Evolutionary conservation across 1,140 invertebrate genomes (phyloP).

Genomic region (Pseudomyrmex concolor): DNA sequence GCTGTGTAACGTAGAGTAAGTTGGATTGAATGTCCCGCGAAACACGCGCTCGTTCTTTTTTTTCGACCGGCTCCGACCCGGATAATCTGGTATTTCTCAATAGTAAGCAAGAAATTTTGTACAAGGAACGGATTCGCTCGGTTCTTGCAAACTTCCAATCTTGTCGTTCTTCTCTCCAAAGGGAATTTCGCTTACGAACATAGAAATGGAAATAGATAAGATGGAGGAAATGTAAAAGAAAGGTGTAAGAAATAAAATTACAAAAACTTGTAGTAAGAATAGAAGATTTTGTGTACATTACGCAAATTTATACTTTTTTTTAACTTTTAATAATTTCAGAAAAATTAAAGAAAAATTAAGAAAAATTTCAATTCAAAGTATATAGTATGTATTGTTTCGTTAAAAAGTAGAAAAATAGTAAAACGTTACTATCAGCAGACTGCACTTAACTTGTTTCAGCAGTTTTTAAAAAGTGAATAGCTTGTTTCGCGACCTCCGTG

Average conservation of each 20-base stretch:
- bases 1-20: not conserved
- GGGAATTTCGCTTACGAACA: not conserved
- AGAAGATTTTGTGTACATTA: too few relatives aligned
- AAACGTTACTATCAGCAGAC: not conserved
- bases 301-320: too few relatives aligned
- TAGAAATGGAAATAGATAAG: constrained; percentile 13
- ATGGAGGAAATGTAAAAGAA: not conserved
- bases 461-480: not conserved
- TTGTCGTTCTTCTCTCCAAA: not conserved
- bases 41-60: not conserved
- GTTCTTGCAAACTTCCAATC: not conserved
- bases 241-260: not conserved
- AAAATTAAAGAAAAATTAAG: too few relatives aligned
- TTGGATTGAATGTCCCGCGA: constrained; percentile 35
- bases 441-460: too few relatives aligned
- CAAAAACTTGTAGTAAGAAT: not conserved
- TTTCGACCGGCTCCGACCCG: not conserved
- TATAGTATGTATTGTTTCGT: too few relatives aligned
- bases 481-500: not conserved
- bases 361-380: too few relatives aligned
- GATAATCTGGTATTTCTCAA: not conserved
- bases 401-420: constrained; percentile 13
- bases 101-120: constrained; percentile 5
- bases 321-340: too few relatives aligned
- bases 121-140: not conserved